phyloP scores from a whole-genome alignment of 2,797 vertebrate species.

The Protosalanx chinensis region DNA sequence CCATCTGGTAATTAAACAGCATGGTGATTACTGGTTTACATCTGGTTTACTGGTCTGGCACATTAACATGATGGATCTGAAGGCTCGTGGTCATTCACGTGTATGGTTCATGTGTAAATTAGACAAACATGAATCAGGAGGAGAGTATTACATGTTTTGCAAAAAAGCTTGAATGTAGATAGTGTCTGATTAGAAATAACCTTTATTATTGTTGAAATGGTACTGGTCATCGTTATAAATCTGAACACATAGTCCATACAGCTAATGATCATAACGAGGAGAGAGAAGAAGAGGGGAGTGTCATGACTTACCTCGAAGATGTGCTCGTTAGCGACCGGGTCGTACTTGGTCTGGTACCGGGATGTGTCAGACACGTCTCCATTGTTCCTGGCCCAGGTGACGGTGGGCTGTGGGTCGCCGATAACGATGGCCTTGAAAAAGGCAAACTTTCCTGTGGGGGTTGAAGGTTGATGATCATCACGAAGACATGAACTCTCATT shows the following conservation, averaged over 20 bases:
- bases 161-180: background rate
- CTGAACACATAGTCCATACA: too few species aligned
- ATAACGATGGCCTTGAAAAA: constrained; percentile 80
- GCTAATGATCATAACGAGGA: too few species aligned
- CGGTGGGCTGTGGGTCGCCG: constrained; percentile 73
- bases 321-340: constrained; percentile 66
- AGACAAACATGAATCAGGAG: too few species aligned
- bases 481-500: too few species aligned
- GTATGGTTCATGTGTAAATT: too few species aligned
- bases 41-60: too few species aligned
- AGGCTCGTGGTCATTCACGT: too few species aligned
- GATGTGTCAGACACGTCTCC: constrained; percentile 72
- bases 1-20: constrained; percentile 71
- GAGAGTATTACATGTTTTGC: background rate
- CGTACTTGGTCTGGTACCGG: constrained; percentile 74
- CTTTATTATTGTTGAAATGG: too few species aligned
- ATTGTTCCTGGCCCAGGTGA: constrained; percentile 72
- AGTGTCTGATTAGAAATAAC: too few species aligned
- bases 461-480: background rate
- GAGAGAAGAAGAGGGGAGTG: too few species aligned
- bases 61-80: too few species aligned
- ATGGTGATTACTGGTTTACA: background rate
- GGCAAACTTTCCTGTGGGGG: constrained; percentile 78
- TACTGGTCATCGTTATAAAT: too few species aligned
- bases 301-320: constrained; percentile 75